phyloP scores from a whole-genome alignment of 2,797 vertebrate genomes.

The Melanogrammus aeglefinus region DNA sequence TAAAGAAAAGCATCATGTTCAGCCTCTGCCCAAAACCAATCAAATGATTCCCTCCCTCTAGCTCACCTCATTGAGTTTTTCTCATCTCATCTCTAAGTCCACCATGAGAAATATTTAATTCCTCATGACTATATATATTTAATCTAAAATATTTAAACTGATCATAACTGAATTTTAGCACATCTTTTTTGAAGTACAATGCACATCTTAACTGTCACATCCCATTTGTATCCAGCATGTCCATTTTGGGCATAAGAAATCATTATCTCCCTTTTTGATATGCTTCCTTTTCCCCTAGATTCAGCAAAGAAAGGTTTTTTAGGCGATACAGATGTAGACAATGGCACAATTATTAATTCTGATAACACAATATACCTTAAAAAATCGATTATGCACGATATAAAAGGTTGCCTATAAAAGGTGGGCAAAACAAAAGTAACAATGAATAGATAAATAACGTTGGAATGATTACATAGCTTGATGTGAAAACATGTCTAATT shows the following conservation, averaged over 20 bases:
- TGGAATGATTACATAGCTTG: background rate
- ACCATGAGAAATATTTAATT: background rate
- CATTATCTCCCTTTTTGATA: too few relatives aligned
- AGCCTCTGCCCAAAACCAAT: background rate
- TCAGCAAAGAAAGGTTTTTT: background rate
- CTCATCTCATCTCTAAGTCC: background rate
- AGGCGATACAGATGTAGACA: background rate
- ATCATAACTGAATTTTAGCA: background rate
- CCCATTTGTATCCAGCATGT: background rate
- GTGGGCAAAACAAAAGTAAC: background rate
- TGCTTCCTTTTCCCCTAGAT: background rate
- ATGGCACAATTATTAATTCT: too few relatives aligned
- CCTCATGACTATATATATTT: too few relatives aligned
- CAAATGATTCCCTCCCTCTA: background rate
- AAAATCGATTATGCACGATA: background rate
- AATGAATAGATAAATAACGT: background rate
- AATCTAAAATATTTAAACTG: background rate
- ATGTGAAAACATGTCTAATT: background rate
- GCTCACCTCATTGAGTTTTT: background rate
- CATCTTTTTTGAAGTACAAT: too few relatives aligned
- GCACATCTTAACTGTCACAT: too few relatives aligned
- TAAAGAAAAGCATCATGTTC: background rate
- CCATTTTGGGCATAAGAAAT: background rate
- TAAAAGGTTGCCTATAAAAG: background rate
- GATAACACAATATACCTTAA: background rate